A percentile compares a stretch with the other conserved stretches of the same genome.
Conservation (phyloP, 2,888 invertebrate genomes). For the Uloborus plumipes region DNA sequence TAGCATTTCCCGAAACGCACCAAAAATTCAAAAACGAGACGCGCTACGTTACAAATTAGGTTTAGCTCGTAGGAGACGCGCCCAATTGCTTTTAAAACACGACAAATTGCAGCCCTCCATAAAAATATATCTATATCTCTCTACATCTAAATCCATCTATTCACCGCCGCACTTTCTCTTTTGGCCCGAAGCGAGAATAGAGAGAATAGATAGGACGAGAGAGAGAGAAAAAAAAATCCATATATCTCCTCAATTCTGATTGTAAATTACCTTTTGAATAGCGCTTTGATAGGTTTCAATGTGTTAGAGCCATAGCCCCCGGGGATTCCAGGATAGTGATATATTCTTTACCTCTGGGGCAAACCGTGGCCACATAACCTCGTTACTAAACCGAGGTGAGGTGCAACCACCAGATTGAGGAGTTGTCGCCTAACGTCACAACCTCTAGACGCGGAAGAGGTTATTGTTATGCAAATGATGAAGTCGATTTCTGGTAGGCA, state of each 20-base stretch:
- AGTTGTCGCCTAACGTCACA: slow-evolving; percentile 60
- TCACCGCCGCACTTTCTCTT: slow-evolving; percentile 10
- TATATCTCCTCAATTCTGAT: slow-evolving; percentile 54
- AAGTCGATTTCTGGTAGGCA: slow-evolving; percentile 30
- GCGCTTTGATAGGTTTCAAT: slow-evolving; percentile 63
- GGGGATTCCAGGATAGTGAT: slow-evolving; percentile 48
- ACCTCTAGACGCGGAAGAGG: slow-evolving; percentile 14
- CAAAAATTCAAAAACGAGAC: slow-evolving; percentile 42
- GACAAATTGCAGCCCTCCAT: slow-evolving; percentile 53
- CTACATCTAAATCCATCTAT: slow-evolving; percentile 2
- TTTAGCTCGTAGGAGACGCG: slow-evolving; percentile 46
- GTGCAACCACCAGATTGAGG: slow-evolving; percentile 52
- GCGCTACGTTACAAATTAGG: slow-evolving; percentile 63
- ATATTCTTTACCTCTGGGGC: slow-evolving; percentile 49
- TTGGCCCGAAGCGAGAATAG: slow-evolving; percentile 12
- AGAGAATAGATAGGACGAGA: slow-evolving; percentile 3
- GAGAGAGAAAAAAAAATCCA: slow-evolving; percentile 23
- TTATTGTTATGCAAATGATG: slow-evolving; percentile 63
- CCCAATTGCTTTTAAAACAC: slow-evolving; percentile 63
- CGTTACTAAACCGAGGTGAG: slow-evolving; percentile 43
- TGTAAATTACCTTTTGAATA: slow-evolving; percentile 62
- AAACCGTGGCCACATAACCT: slow-evolving; percentile 46
- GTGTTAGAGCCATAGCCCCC: slow-evolving; percentile 41
- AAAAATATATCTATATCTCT: slow-evolving; percentile 12
- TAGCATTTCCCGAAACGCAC: slow-evolving; percentile 42